Conservation (phyloP, 2,113 vertebrate species). For the Cyanoderma ruficeps region DNA sequence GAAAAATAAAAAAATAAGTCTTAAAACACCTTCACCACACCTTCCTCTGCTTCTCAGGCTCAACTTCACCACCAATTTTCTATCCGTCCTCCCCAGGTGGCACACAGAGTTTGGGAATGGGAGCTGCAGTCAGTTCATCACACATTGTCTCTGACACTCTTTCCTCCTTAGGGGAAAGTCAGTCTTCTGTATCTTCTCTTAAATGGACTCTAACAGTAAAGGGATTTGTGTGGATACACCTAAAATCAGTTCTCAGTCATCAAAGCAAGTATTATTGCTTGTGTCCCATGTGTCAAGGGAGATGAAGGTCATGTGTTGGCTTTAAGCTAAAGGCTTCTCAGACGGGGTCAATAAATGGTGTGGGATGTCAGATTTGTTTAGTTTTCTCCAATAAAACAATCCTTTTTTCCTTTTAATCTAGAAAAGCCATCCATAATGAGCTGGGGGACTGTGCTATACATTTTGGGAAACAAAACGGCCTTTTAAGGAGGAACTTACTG, state of each 20-base stretch:
- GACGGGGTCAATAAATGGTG: neutral
- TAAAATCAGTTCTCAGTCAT: neutral
- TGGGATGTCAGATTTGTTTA: slow-evolving; percentile 34
- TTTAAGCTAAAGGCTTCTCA: neutral
- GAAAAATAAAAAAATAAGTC: neutral
- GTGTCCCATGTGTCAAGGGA: neutral
- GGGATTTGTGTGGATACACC: neutral
- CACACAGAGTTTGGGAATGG: neutral
- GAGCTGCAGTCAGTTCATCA: neutral
- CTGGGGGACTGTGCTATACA: neutral
- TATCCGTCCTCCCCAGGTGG: neutral
- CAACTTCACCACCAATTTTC: neutral
- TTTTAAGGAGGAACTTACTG: neutral
- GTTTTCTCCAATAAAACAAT: slow-evolving; percentile 18
- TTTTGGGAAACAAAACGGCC: neutral
- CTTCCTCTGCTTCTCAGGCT: neutral
- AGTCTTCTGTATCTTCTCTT: neutral
- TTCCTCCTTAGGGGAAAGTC: neutral
- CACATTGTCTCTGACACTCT: neutral
- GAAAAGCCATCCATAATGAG: neutral
- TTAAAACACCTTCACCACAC: neutral
- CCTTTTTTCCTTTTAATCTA: neutral
- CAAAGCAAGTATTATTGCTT: neutral
- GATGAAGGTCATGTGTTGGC: neutral
- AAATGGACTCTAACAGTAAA: neutral